phyloP scores from a whole-genome alignment of 2,888 invertebrate species.

The Eueremaeus valkanovi region DNA sequence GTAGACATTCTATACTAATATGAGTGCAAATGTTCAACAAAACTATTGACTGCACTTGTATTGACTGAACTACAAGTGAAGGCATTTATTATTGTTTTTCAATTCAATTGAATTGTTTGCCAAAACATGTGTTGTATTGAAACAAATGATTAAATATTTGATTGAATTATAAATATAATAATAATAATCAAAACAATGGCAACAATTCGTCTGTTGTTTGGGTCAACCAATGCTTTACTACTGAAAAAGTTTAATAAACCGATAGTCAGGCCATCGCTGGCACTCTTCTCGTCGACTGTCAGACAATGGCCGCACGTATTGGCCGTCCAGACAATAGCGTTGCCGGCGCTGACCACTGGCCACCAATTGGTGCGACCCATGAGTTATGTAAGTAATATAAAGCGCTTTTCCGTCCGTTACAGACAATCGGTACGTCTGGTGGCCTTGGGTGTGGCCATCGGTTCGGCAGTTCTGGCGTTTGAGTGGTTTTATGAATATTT shows the following conservation, averaged over 20 bases:
- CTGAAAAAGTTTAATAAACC: neutral
- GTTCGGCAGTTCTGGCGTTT: neutral
- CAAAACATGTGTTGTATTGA: no score
- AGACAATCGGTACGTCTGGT: neutral
- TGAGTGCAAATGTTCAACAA: no score
- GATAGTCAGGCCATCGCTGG: neutral
- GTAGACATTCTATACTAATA: no score
- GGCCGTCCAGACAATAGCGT: neutral
- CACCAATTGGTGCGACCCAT: neutral
- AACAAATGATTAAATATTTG: no score
- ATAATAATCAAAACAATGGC: constrained; percentile 27
- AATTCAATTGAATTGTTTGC: no score
- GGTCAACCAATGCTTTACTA: neutral
- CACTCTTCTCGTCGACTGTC: neutral
- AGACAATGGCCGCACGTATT: neutral
- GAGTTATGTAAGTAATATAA: constrained; percentile 30
- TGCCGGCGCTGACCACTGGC: neutral
- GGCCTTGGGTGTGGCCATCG: constrained; percentile 16
- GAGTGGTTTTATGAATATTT: neutral
- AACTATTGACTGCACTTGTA: no score
- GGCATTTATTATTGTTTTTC: no score
- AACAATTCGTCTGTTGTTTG: constrained; percentile 3
- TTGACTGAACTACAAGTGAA: no score
- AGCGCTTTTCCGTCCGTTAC: neutral
- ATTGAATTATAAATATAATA: no score